Base-by-base conservation (phyloP, 2,888 invertebrate species). In the Pseudococcus longispinus region DNA sequence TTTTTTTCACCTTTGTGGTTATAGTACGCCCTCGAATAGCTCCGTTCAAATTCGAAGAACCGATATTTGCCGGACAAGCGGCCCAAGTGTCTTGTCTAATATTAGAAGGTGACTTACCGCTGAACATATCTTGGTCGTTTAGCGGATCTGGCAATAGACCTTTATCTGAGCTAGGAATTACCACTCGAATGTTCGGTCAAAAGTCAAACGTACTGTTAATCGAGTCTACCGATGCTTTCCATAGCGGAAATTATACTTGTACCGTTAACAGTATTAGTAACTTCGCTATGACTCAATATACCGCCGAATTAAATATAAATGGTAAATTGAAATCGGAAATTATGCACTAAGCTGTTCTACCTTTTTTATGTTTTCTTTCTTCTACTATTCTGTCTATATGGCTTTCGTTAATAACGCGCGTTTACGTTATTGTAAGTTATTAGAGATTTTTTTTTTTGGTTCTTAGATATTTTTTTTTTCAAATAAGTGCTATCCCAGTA, bases 181-280 rank as follows among this genome's bases (percentile, higher is more conserved):
- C 88, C 1, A 89, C 89, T 13, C 89, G 89, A 29, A 90, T 89
- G 88, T 89, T 89, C 83, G 90, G 90, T 8, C 89, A 89, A 42
- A 89, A 89, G 70, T 89, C 90, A 18, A 90, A 90, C 88, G 88
- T 90, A 65, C 89, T 91, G 5, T 89, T 89, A 37, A 90, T 91
- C 83, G 90, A 90, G 29, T 88, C 90, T 13, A 90, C 90, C 15
- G 89, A 89, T 55, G 89, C 90, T n/a, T 89, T 89, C 2, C 91
- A 91, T 87, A 89, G 89, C 82, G 91, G 91, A 6, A 90, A 85
- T 89, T 94, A 93, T 90, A 91, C 92, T 88, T 94, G 93, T 90
- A 90, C 91, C 89, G 93, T 92, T 88, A 91, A 91, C 89, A 93
- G 93, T 91, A 90, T 91, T 88, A 93, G 93, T 88, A 93, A 93